Evolutionary conservation across 2,113 vertebrate genomes (phyloP), one percentile per base, ranked within the genome.

Genomic region (Strix uralensis): DNA sequence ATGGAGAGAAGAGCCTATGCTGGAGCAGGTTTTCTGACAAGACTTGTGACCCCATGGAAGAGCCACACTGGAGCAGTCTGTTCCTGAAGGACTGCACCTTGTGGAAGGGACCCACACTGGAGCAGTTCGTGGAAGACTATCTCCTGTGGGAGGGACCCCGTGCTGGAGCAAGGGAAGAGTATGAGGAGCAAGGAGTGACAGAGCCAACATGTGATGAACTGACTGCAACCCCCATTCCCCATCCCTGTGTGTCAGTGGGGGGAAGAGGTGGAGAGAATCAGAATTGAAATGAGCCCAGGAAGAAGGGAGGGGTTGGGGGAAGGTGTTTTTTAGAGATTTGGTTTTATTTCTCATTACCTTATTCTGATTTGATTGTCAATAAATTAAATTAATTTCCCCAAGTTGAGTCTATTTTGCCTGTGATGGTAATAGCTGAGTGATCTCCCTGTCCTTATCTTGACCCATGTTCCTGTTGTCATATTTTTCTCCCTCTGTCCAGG

Each of bases 231-330:
- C 5, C 9, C 13, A 8, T 29, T 75, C 20, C 13, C 5, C 2
- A 0, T 36, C 4, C 2, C 3, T 7, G 1, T 57, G n/a, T 9
- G 3, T 13, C 2, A 7, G 23, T 30, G 2, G 0, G 13, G 13
- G 20, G 17, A 88, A 15, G 1, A 58, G 5, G 9, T 9, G 36
- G 40, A 55, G 3, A 65, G 46, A 44, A 72, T 9, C 1, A 1
- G 21, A 14, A 57, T 4, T 65, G 25, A 65, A 63, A 5, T 32
- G 14, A 89, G 6, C 15, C 20, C 3, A 2, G 23, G 10, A 75
- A 52, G 19, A 66, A 67, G 13, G 7, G 3, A 54, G 1, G 0
- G 8, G 5, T 38, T 2, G 5, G 1, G 3, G 3, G 1, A 58
- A 26, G 15, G 4, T 27, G 8, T 8, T 74, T 44, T 38, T 46